phyloP scores from a whole-genome alignment of 1,140 invertebrate genomes.

The Drosophila jambulina region DNA sequence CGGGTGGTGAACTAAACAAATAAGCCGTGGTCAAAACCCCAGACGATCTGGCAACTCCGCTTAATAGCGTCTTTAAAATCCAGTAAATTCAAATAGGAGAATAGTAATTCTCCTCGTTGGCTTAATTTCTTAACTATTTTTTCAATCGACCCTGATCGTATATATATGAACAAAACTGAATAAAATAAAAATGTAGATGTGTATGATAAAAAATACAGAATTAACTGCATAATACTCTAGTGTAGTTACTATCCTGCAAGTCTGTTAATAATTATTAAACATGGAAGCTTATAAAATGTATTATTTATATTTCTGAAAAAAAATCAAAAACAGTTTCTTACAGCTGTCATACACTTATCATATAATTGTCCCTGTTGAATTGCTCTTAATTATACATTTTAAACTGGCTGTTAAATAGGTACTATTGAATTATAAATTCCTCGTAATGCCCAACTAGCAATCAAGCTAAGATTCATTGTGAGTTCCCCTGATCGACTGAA shows the following conservation, averaged over 20 bases:
- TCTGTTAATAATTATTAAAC: background rate
- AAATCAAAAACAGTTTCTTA: too few relatives aligned
- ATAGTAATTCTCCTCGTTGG: background rate
- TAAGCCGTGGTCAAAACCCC: background rate
- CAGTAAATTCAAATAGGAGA: background rate
- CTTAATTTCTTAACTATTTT: background rate
- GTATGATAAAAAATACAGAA: background rate
- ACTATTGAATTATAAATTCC: background rate
- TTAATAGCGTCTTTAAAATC: background rate
- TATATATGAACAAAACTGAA: background rate
- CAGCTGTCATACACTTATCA: background rate
- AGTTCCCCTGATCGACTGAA: background rate
- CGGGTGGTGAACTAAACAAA: background rate
- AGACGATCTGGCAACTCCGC: background rate
- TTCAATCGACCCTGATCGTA: background rate
- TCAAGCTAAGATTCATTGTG: background rate
- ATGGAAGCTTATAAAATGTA: too few relatives aligned
- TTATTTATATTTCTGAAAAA: too few relatives aligned
- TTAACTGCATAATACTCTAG: background rate
- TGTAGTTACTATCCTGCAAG: background rate
- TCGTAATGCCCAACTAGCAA: background rate
- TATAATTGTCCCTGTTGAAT: background rate
- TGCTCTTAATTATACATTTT: background rate
- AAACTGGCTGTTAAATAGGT: background rate
- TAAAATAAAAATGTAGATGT: background rate